These are phyloP conservation scores for Ursus arctos DNA, from an alignment of 2,113 vertebrate species.

Conservation along the genomic window DNA sequence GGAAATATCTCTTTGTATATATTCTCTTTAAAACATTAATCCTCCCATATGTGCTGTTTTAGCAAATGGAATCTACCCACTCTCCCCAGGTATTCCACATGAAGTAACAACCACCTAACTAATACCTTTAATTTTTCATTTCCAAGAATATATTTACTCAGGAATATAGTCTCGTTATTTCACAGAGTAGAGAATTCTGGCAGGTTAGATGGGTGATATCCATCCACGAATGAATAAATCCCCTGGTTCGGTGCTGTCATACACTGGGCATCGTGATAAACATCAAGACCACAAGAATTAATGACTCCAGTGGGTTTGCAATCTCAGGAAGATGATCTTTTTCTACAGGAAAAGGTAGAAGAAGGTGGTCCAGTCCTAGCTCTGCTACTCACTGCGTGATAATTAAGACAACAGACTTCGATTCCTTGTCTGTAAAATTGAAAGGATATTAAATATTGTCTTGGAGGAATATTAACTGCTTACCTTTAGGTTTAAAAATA, in stretches of 20 bases:
- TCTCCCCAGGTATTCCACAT: background rate
- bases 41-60: background rate
- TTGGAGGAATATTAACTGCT: background rate
- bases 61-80: background rate
- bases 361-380: background rate
- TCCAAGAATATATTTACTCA: background rate
- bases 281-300: background rate
- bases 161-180: background rate
- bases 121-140: slow-evolving; percentile 34
- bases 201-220: background rate
- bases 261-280: background rate
- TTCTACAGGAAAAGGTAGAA: background rate
- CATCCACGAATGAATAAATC: background rate
- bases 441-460: background rate
- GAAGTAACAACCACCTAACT: background rate
- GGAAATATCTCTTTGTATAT: background rate
- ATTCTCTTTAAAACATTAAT: background rate
- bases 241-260: background rate
- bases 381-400: background rate
- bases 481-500: background rate
- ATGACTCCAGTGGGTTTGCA: background rate
- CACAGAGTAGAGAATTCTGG: background rate
- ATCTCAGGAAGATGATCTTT: background rate
- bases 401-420: background rate
- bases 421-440: background rate